Conservation (phyloP, 2,888 invertebrate species). For the Cataglyphis albicans region DNA sequence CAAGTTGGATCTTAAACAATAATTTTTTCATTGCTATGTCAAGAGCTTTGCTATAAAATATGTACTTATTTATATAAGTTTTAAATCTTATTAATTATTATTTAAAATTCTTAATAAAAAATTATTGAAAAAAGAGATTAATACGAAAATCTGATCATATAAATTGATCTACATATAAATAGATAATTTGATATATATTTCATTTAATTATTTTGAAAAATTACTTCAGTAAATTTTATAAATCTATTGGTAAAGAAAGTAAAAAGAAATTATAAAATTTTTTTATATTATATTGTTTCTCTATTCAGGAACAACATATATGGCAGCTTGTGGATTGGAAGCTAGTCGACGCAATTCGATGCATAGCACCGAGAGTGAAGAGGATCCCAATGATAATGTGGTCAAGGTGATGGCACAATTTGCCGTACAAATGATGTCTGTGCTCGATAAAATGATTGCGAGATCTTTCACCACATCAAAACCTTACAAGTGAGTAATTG, state of each 20-base stretch:
- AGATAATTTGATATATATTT: neutral
- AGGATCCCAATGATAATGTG: conserved; percentile 81
- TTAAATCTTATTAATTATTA: conserved; percentile 1
- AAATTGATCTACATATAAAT: neutral
- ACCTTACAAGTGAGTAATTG: conserved; percentile 80
- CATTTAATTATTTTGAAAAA: neutral
- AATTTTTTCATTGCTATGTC: neutral
- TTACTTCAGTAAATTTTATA: neutral
- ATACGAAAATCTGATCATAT: neutral
- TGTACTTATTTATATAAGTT: neutral
- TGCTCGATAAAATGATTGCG: conserved; percentile 88
- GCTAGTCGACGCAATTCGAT: conserved; percentile 90
- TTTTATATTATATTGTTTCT: neutral
- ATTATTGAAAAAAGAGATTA: neutral
- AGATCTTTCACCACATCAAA: conserved; percentile 86
- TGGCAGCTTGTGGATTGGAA: conserved; percentile 98
- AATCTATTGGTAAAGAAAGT: neutral
- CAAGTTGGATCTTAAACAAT: neutral
- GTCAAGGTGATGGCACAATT: conserved; percentile 90
- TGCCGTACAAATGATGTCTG: conserved; percentile 91
- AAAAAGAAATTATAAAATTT: neutral
- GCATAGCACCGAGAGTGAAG: conserved; percentile 79
- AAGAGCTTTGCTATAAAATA: neutral
- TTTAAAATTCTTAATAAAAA: neutral
- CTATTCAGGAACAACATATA: conserved; percentile 92